A percentile compares a stretch with the other conserved stretches of the same genome.
phyloP scores from a whole-genome alignment of 2,113 vertebrate genomes.

The Lagopus leucura region DNA sequence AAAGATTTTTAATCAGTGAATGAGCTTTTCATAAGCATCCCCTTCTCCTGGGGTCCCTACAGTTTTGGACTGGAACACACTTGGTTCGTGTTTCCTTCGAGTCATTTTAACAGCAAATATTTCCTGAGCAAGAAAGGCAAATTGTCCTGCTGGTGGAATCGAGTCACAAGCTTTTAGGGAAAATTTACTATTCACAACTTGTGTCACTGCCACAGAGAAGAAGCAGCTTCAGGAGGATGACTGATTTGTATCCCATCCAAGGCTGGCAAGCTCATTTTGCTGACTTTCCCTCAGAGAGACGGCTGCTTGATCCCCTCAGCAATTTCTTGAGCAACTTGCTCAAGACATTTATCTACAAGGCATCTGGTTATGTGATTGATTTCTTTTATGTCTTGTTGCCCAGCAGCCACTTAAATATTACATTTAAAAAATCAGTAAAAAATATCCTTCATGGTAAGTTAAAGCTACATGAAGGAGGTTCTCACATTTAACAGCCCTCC shows the following conservation, averaged over 20 bases:
- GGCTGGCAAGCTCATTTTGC: background rate
- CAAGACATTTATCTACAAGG: conserved; percentile 30
- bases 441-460: conserved; percentile 26
- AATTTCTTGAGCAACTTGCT: conserved; percentile 44
- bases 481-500: conserved; percentile 24
- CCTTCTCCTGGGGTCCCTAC: conserved; percentile 13
- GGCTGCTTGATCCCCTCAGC: conserved; percentile 1
- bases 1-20: conserved; percentile 36
- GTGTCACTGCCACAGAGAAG: conserved; percentile 13
- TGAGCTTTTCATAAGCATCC: conserved; percentile 37
- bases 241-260: conserved; percentile 12
- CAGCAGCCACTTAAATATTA: background rate
- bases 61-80: background rate
- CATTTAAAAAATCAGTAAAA: background rate
- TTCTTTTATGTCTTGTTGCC: conserved; percentile 36
- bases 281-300: conserved; percentile 7
- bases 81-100: conserved; percentile 16
- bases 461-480: conserved; percentile 32
- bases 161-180: background rate
- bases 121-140: conserved; percentile 27
- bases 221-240: background rate
- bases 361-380: conserved; percentile 48
- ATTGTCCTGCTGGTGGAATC: conserved; percentile 23
- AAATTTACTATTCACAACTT: conserved; percentile 36
- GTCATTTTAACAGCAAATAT: conserved; percentile 32